A percentile compares a stretch with the other conserved stretches of the same genome.
Evolutionary conservation across 2,113 vertebrate species (phyloP).

Genomic region (Spea bombifrons): DNA sequence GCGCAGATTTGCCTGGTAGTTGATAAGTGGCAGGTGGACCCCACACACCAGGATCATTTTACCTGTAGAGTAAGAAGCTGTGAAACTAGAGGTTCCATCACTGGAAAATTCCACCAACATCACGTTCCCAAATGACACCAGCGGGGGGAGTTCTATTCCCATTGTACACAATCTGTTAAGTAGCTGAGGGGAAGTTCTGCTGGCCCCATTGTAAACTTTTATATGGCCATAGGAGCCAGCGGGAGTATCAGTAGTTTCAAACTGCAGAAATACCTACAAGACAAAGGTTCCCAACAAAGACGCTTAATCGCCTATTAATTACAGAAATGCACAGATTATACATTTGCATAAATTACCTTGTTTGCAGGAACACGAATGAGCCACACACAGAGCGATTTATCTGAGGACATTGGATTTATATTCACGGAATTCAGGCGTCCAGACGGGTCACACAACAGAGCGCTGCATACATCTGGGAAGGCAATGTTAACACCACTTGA

Average conservation of each 20-base stretch:
- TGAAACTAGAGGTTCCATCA: background rate
- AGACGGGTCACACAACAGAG: constrained; percentile 45
- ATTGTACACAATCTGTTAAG: constrained; percentile 56
- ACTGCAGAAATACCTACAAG: constrained; percentile 53
- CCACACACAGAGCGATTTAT: constrained; percentile 56
- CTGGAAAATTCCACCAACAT: constrained; percentile 13
- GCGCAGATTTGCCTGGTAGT: too few relatives aligned
- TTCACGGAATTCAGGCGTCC: constrained; percentile 51
- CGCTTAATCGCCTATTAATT: background rate
- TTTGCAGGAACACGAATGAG: constrained; percentile 53
- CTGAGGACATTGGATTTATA: constrained; percentile 48
- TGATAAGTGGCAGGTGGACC: too few relatives aligned
- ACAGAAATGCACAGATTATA: background rate
- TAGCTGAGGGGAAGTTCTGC: constrained; percentile 53
- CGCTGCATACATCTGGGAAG: constrained; percentile 55
- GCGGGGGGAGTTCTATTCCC: background rate
- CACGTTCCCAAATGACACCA: background rate
- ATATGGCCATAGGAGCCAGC: constrained; percentile 53
- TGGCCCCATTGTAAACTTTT: constrained; percentile 59
- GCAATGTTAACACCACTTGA: too few relatives aligned
- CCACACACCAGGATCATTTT: too few relatives aligned
- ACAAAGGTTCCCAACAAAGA: constrained; percentile 1
- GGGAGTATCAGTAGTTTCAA: constrained; percentile 54
- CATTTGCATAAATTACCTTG: constrained; percentile 48
- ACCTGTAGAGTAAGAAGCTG: constrained; percentile 13